Percentiles rank a stretch among this genome's conserved stretches.
phyloP scores from a whole-genome alignment of 2,797 vertebrate species.

The Notoglanidium macrostoma region DNA sequence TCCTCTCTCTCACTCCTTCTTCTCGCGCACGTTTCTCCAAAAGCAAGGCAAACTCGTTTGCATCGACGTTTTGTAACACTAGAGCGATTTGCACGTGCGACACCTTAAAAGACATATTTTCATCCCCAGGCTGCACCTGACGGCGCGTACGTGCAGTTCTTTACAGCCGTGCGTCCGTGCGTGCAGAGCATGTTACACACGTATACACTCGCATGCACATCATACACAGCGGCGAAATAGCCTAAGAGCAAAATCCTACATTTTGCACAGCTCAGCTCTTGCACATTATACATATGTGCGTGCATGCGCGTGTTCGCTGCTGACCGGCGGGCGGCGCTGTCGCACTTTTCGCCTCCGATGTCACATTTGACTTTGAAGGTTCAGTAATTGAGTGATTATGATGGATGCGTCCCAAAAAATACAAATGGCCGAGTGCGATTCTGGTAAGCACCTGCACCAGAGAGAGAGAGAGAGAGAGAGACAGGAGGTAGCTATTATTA shows the following conservation, averaged over 20 bases:
- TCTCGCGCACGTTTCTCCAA: neutral
- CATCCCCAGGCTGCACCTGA: neutral
- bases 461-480: neutral
- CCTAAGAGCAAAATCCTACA: neutral
- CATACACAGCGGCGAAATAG: neutral
- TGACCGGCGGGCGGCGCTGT: slow-evolving; percentile 79
- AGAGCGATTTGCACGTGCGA: neutral
- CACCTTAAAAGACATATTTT: neutral
- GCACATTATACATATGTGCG: neutral
- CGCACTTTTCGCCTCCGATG: slow-evolving; percentile 73
- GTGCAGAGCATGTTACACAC: neutral
- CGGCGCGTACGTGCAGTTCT: neutral
- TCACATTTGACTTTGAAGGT: slow-evolving; percentile 65
- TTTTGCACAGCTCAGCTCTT: neutral
- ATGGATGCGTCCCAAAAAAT: slow-evolving; percentile 49
- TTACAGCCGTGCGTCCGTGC: neutral
- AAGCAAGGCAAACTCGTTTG: slow-evolving; percentile 16
- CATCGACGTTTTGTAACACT: slow-evolving; percentile 27
- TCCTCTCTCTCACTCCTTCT: neutral
- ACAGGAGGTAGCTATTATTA: too few relatives aligned
- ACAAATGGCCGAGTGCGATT: slow-evolving; percentile 34
- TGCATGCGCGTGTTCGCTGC: slow-evolving; percentile 55
- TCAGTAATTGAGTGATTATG: slow-evolving; percentile 60
- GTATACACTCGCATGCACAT: neutral
- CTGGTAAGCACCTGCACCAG: slow-evolving; percentile 3